phyloP scores from a whole-genome alignment of 2,113 vertebrate genomes.

The Oncorhynchus gorbuscha region DNA sequence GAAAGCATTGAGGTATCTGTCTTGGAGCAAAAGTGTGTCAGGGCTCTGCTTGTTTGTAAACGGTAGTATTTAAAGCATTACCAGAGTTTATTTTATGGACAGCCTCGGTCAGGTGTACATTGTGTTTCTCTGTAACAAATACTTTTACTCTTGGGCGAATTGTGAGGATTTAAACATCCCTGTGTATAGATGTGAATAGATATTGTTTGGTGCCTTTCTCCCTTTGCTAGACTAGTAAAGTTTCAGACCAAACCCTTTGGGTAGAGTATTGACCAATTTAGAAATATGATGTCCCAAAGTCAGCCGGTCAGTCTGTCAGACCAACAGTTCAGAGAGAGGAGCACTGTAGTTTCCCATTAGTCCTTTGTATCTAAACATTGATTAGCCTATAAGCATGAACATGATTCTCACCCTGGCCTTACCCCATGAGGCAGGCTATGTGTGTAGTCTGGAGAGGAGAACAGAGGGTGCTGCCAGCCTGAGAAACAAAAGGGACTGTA shows the following conservation, averaged over 20 bases:
- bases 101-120: neutral
- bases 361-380: slow-evolving; percentile 31
- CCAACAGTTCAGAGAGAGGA: neutral
- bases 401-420: slow-evolving; percentile 21
- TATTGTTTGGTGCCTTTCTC: too few species aligned
- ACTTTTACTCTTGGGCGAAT: neutral
- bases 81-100: neutral
- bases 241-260: too few species aligned
- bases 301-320: too few species aligned
- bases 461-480: neutral
- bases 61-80: neutral
- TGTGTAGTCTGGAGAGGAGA: neutral
- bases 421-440: slow-evolving; percentile 7
- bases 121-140: neutral
- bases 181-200: too few species aligned
- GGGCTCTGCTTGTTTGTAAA: neutral
- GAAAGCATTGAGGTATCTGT: neutral
- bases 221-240: too few species aligned
- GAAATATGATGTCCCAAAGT: too few species aligned
- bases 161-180: too few species aligned
- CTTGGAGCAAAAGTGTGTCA: too few species aligned
- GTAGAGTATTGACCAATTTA: too few species aligned
- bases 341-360: slow-evolving; percentile 7
- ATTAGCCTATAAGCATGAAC: slow-evolving; percentile 32
- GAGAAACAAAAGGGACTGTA: slow-evolving; percentile 25